These are phyloP conservation scores for Spodoptera littoralis DNA, from an alignment of 2,888 invertebrate species.

Conservation along the genomic window DNA sequence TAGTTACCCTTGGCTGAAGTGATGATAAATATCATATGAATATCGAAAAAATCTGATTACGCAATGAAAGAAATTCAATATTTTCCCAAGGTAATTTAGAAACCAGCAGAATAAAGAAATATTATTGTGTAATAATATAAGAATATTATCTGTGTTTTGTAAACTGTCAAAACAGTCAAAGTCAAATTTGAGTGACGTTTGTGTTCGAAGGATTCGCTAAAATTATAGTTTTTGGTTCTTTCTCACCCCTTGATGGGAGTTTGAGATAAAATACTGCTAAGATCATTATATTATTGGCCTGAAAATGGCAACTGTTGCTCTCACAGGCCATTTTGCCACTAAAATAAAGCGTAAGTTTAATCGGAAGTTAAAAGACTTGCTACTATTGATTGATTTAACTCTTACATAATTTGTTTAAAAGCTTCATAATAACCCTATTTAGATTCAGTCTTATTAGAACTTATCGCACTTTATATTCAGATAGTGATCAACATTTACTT, in stretches of 20 bases:
- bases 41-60: no score
- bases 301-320: conserved; percentile 82
- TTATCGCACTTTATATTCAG: conserved; percentile 8
- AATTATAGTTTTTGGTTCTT: conserved; percentile 16
- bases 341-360: conserved; percentile 79
- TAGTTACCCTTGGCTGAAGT: no score
- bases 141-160: neutral
- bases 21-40: no score
- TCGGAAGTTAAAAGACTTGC: conserved; percentile 8
- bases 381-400: conserved; percentile 47
- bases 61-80: no score
- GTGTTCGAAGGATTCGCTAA: neutral
- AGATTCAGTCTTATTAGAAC: conserved; percentile 16
- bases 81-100: no score
- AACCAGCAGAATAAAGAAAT: no score
- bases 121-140: no score
- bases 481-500: conserved; percentile 5
- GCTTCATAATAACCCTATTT: conserved; percentile 14
- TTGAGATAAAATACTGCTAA: conserved; percentile 29
- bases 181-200: conserved; percentile 29
- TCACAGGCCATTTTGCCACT: conserved; percentile 75
- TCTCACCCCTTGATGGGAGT: conserved; percentile 47
- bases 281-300: conserved; percentile 60
- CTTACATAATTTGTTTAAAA: conserved; percentile 77
- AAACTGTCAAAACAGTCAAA: neutral